Evolutionary conservation across 2,888 invertebrate species (phyloP).

Genomic region (Kryphioiulus occultus): DNA sequence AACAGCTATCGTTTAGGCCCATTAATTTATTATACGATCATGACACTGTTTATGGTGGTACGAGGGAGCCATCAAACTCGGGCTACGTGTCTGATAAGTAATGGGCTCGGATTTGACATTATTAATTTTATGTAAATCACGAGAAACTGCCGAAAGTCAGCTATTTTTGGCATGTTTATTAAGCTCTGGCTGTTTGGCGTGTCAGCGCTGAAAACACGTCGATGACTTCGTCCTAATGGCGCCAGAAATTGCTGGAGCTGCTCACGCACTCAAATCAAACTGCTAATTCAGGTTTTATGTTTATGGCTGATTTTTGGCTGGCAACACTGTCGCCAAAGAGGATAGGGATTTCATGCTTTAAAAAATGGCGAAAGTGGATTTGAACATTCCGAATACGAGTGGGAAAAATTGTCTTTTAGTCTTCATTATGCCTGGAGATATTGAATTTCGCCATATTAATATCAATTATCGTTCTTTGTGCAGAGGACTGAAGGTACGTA

Average conservation of each 20-base stretch:
- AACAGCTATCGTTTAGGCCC: conserved; percentile 35
- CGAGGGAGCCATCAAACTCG: conserved; percentile 29
- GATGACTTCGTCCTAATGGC: neutral
- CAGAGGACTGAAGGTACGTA: no score
- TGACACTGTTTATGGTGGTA: conserved; percentile 12
- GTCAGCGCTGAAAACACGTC: neutral
- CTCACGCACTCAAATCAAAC: conserved; percentile 6
- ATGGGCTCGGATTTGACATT: conserved; percentile 35
- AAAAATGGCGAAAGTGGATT: neutral
- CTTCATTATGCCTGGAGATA: no score
- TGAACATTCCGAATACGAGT: no score
- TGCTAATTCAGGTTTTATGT: conserved; percentile 14
- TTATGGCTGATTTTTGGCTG: neutral
- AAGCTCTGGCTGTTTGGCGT: neutral
- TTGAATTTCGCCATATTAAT: no score
- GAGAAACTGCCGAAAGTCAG: conserved; percentile 35
- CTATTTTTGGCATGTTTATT: conserved; percentile 35
- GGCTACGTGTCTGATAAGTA: conserved; percentile 22
- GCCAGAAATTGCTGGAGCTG: neutral
- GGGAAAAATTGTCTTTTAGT: no score
- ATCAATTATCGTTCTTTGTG: no score
- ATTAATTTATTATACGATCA: conserved; percentile 26
- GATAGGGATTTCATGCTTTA: neutral
- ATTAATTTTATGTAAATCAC: conserved; percentile 35
- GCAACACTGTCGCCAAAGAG: neutral